Base-by-base conservation (phyloP, 2,888 invertebrate species). In the Muschampia plurimacula region DNA sequence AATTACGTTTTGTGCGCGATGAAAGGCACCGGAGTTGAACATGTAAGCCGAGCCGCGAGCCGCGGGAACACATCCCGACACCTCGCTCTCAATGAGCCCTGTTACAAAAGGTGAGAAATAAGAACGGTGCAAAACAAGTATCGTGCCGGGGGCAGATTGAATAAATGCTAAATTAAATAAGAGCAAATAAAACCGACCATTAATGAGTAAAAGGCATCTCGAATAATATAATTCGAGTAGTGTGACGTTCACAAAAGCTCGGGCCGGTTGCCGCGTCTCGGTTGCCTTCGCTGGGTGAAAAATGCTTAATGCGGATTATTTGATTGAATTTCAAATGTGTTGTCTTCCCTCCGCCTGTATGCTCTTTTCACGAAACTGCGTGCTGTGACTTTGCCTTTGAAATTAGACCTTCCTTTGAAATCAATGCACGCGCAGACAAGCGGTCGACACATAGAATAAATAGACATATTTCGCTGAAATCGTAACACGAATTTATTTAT, bases 141-240 rank as follows among this genome's bases (percentile, higher is more conserved):
- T 90, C 89, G 86, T 86, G 87, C 89, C 86, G 80, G 86, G 87
- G 87, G 89, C 88, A 92, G 92, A 94, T 94, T 95, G 91, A 93
- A 94, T 94, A 94, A 94, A 93, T 92, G 90, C 90, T 89, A 93
- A 94, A 95, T 95, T 94, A 92, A 94, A 94, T 93, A 89, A 92
- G 86, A 92, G 91, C 93, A 93, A 95, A 95, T 93, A 94, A 93
- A 94, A 91, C 83, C 81, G 77, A 78, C 85, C 86, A 86, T 90
- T 92, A 93, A 92, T 90, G 89, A 91, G 88, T 87, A 87, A 90
- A 90, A 87, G 85, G 78, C 88, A 87, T 86, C 86, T 86, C 84
- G 84, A 85, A 88, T 89, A 89, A 91, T 92, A 88, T 89, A 89
- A 91, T 92, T 89, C 87, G 84, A 82, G 83, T 86, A 84, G 84